A percentile compares a stretch with the other conserved stretches of the same genome.
These are phyloP conservation scores for Chloromyia formosa DNA, from an alignment of 2,888 invertebrate species.

Conservation along the genomic window DNA sequence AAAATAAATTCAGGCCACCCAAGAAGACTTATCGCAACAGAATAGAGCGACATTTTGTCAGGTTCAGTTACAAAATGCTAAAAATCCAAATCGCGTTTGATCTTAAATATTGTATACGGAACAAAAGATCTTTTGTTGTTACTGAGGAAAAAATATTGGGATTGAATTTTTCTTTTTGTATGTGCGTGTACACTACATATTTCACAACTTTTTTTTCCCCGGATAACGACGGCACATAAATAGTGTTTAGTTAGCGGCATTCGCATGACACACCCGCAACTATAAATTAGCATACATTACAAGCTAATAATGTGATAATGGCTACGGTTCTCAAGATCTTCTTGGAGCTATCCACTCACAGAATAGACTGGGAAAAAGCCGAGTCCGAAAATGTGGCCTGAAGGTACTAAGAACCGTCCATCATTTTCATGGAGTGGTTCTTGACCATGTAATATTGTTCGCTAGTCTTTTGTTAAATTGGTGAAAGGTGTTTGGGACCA, in stretches of 20 bases:
- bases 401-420: too few species aligned
- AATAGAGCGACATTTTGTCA: neutral
- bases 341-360: too few species aligned
- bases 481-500: too few species aligned
- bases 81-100: neutral
- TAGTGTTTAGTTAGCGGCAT: neutral
- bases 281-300: neutral
- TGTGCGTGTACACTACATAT: neutral
- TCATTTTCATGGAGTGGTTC: too few species aligned
- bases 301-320: neutral
- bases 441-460: too few species aligned
- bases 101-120: neutral
- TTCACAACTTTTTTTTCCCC: neutral
- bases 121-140: neutral
- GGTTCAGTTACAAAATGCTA: neutral
- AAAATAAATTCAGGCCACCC: conserved; percentile 31
- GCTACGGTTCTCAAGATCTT: too few species aligned
- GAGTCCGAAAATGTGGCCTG: too few species aligned
- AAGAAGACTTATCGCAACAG: neutral
- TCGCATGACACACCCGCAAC: neutral
- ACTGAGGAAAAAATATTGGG: neutral
- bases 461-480: too few species aligned
- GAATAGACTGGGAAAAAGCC: too few species aligned
- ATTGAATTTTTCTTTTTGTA: neutral
- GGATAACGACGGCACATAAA: neutral